Conservation (phyloP, 2,797 vertebrate genomes). For the Enteromius afrohamiltoni region DNA sequence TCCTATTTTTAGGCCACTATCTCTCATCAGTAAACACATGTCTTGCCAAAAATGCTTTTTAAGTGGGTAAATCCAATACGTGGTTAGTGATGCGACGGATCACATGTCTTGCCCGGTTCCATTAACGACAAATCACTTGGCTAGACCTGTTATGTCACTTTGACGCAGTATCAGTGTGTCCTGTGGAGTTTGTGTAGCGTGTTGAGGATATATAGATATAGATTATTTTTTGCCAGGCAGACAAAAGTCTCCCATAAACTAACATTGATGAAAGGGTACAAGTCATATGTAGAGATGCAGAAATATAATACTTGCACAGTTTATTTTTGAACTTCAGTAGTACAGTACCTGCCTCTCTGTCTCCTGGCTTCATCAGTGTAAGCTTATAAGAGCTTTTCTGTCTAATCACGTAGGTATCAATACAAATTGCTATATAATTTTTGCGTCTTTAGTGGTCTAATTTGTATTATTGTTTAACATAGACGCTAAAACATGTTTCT, state of each 20-base stretch:
- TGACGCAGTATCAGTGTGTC: background rate
- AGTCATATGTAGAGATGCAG: too few species aligned
- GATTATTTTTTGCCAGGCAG: background rate
- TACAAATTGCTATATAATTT: background rate
- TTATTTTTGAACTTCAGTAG: too few species aligned
- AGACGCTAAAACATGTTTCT: background rate
- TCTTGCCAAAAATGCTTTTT: slow-evolving; percentile 46
- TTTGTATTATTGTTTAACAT: background rate
- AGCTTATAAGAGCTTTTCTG: too few species aligned
- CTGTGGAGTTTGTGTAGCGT: background rate
- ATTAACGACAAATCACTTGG: slow-evolving; percentile 1
- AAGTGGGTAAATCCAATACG: slow-evolving; percentile 58
- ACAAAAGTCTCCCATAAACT: background rate
- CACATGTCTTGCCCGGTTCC: background rate
- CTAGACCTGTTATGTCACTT: background rate
- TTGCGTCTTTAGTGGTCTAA: background rate
- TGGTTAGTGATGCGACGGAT: slow-evolving; percentile 21
- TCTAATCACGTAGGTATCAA: too few species aligned
- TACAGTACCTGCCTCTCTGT: too few species aligned
- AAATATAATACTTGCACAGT: too few species aligned
- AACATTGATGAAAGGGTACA: too few species aligned
- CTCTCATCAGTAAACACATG: slow-evolving; percentile 49
- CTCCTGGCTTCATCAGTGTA: too few species aligned
- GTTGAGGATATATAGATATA: background rate
- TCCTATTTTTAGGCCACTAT: slow-evolving; percentile 59